Evolutionary conservation across 35 echinoderm and acorn worm species (phyloP).

Genomic region (Heliocidaris tuberculata): DNA sequence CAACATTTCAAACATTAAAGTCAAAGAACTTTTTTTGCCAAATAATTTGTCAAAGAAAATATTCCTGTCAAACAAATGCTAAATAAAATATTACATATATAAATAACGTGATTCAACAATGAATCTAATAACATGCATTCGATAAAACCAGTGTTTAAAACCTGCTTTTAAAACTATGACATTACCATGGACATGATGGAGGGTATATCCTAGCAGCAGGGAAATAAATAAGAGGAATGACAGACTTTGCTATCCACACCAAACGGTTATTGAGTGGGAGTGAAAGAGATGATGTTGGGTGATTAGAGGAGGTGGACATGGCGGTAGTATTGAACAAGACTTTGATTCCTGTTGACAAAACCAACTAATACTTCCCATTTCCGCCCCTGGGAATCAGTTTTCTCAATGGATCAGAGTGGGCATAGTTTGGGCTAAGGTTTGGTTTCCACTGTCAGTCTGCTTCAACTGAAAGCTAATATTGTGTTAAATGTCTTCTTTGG

Average conservation of each 20-base stretch:
- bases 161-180: too few species aligned
- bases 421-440: not conserved
- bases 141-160: too few species aligned
- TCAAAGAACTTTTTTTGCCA: too few species aligned
- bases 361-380: constrained; percentile 11
- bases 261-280: not conserved
- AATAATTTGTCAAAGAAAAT: too few species aligned
- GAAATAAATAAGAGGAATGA: not conserved
- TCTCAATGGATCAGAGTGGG: not conserved
- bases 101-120: too few species aligned
- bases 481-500: not conserved
- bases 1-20: too few species aligned
- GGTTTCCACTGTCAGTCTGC: not conserved
- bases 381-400: not conserved
- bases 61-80: too few species aligned
- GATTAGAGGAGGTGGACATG: not conserved
- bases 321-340: not conserved
- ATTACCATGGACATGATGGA: not conserved
- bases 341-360: constrained; percentile 10
- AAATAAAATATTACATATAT: too few species aligned
- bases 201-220: not conserved
- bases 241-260: not conserved
- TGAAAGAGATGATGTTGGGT: not conserved
- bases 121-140: too few species aligned
- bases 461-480: not conserved